Evolutionary conservation across 2,113 vertebrate genomes (phyloP).

Genomic region (Cololabis saira): DNA sequence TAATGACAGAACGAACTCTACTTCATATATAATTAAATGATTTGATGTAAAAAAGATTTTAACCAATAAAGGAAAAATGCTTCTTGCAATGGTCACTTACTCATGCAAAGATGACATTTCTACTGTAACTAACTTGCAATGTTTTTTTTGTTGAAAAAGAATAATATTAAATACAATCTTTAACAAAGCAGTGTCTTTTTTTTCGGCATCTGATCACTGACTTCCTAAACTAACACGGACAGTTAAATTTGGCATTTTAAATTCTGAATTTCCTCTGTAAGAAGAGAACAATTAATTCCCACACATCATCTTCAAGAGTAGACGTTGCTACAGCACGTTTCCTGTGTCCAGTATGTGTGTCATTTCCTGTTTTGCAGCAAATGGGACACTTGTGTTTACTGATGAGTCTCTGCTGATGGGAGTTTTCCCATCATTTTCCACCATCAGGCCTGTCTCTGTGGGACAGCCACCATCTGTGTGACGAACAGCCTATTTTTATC

Average conservation of each 20-base stretch:
- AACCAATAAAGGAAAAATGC: too few species aligned
- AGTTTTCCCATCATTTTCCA: slow-evolving; percentile 49
- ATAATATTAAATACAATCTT: too few species aligned
- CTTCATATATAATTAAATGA: too few species aligned
- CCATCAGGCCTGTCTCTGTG: slow-evolving; percentile 37
- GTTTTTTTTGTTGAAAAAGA: too few species aligned
- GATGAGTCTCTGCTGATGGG: slow-evolving; percentile 49
- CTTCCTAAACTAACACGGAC: too few species aligned
- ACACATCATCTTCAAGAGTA: background rate
- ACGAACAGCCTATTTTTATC: slow-evolving; percentile 52
- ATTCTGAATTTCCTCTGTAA: background rate
- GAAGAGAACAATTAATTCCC: background rate
- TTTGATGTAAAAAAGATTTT: too few species aligned
- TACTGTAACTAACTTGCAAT: too few species aligned
- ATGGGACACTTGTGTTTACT: slow-evolving; percentile 50
- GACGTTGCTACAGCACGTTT: background rate
- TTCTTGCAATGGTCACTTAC: too few species aligned
- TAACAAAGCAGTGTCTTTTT: too few species aligned
- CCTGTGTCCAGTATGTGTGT: background rate
- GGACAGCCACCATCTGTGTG: slow-evolving; percentile 46
- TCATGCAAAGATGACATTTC: too few species aligned
- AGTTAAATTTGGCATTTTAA: background rate
- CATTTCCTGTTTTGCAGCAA: slow-evolving; percentile 65
- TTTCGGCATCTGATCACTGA: too few species aligned
- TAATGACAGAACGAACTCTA: too few species aligned